Percentiles rank a stretch among this genome's conserved stretches.
Conservation (phyloP, 2,113 vertebrate genomes). For the Salvelinus sp. region DNA sequence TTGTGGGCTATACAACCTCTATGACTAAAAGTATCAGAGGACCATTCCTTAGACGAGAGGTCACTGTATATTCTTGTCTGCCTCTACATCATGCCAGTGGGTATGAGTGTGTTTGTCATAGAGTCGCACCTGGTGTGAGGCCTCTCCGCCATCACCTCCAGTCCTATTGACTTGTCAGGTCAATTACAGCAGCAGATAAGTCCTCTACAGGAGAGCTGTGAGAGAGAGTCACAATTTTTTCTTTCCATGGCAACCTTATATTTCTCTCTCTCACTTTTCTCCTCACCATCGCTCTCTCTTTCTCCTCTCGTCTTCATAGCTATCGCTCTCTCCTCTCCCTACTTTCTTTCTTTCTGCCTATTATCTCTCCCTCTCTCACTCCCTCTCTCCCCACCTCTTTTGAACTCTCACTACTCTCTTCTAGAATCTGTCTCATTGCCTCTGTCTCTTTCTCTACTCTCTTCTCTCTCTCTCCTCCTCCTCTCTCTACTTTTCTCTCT, state of each 20-base stretch:
- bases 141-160: constrained; percentile 44
- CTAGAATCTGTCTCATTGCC: background rate
- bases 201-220: constrained; percentile 23
- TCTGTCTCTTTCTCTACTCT: constrained; percentile 26
- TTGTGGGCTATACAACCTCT: no score
- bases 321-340: background rate
- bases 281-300: background rate
- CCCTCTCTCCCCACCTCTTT: background rate
- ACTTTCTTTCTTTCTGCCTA: background rate
- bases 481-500: background rate
- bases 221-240: constrained; percentile 44
- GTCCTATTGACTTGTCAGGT: constrained; percentile 59
- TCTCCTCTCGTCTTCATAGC: background rate
- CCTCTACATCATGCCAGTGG: constrained; percentile 16
- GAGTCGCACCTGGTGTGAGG: constrained; percentile 57
- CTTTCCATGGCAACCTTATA: background rate
- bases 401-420: background rate
- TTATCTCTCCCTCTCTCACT: background rate
- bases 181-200: constrained; percentile 62
- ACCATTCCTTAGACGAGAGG: no score
- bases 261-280: background rate
- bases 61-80: constrained; percentile 8
- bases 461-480: background rate
- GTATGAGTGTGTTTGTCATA: constrained; percentile 16
- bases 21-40: no score